phyloP scores from a whole-genome alignment of 92 coral and sea anemone species.

The Metridium senile region DNA sequence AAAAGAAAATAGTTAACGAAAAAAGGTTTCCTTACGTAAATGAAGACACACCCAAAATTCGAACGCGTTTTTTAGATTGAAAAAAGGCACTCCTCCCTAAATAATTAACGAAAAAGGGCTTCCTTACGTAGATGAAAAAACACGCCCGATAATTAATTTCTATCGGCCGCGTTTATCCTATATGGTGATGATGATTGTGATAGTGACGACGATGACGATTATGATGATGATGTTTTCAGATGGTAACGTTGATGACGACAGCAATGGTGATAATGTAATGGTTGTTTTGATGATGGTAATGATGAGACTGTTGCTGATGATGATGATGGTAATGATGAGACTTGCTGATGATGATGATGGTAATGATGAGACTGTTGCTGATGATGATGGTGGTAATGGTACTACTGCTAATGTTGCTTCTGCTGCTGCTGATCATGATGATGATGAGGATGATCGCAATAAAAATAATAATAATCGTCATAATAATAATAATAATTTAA shows the following conservation, averaged over 20 bases:
- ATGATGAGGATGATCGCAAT: not conserved
- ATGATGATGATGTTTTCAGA: not conserved
- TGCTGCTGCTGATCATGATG: not conserved
- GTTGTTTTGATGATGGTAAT: not conserved
- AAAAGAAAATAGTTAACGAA: no score
- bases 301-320: not conserved
- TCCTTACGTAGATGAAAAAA: not conserved
- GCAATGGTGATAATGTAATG: not conserved
- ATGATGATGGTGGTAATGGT: not conserved
- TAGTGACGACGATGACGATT: not conserved
- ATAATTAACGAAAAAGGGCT: no score
- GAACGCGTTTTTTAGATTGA: no score
- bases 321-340: not conserved
- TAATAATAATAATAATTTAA: no score
- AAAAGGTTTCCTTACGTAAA: no score
- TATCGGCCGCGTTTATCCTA: no score
- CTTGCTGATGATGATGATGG: not conserved
- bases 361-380: not conserved
- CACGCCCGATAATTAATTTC: no score
- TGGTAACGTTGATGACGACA: not conserved
- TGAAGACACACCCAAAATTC: no score
- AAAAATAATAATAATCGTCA: no score
- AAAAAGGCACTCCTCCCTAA: no score
- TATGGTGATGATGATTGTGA: not conserved
- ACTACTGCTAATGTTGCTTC: not conserved